Conservation (phyloP, 2,797 vertebrate species). For the Zalophus californianus region DNA sequence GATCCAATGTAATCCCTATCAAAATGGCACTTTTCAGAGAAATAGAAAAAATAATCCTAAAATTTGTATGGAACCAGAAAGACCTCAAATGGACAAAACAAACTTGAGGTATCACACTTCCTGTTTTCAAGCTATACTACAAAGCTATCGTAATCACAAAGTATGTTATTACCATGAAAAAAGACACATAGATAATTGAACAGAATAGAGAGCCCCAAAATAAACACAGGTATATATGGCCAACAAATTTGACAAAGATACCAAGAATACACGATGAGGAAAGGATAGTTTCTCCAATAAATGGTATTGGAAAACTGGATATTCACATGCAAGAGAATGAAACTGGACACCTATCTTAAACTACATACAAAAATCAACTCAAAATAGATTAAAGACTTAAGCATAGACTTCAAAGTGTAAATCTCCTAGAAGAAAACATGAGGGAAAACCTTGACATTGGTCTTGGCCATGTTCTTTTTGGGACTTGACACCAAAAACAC, state of each 20-base stretch:
- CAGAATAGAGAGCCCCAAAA: background rate
- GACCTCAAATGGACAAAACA: background rate
- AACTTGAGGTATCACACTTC: background rate
- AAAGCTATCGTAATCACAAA: background rate
- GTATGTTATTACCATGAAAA: background rate
- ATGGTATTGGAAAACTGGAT: background rate
- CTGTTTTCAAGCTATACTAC: background rate
- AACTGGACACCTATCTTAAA: background rate
- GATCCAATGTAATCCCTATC: background rate
- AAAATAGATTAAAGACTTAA: background rate
- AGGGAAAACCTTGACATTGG: background rate
- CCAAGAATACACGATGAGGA: background rate
- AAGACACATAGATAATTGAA: background rate
- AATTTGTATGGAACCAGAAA: background rate
- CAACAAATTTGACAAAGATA: background rate
- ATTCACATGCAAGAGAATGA: background rate
- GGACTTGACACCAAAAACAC: background rate
- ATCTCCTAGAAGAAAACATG: background rate
- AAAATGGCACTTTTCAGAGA: background rate
- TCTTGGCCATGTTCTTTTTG: background rate
- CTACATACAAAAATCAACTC: background rate
- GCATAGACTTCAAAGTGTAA: background rate
- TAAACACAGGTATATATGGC: background rate
- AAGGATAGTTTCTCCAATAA: background rate
- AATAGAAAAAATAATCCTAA: background rate